phyloP scores from a whole-genome alignment of 2,888 invertebrate species.

The Helleia helle region DNA sequence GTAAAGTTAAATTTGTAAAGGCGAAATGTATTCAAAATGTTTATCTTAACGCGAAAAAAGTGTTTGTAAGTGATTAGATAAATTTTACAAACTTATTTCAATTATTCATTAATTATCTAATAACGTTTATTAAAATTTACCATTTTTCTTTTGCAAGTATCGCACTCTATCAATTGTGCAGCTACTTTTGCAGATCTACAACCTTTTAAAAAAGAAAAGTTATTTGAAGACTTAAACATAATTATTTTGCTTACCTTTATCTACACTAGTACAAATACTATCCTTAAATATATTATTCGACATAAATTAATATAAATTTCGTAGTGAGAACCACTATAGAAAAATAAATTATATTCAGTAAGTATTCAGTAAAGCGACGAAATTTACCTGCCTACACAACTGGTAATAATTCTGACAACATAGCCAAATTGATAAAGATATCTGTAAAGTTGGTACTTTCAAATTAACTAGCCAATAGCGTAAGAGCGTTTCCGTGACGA shows the following conservation, averaged over 20 bases:
- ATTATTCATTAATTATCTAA: slow-evolving; percentile 9
- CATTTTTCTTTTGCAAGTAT: slow-evolving; percentile 55
- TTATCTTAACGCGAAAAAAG: slow-evolving; percentile 17
- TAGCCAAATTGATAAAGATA: slow-evolving; percentile 45
- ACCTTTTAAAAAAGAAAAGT: slow-evolving; percentile 66
- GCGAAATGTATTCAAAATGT: slow-evolving; percentile 18
- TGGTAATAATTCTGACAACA: slow-evolving; percentile 69
- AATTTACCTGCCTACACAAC: slow-evolving; percentile 68
- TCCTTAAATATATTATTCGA: slow-evolving; percentile 35
- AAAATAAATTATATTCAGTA: slow-evolving; percentile 55
- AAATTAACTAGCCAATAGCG: slow-evolving; percentile 47
- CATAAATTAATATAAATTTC: slow-evolving; percentile 39
- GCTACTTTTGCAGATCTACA: slow-evolving; percentile 68
- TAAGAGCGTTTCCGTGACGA: slow-evolving; percentile 38
- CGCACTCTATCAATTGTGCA: slow-evolving; percentile 62
- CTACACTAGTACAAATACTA: slow-evolving; percentile 31
- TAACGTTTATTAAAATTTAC: slow-evolving; percentile 27
- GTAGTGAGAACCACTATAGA: slow-evolving; percentile 48
- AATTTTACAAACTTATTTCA: slow-evolving; percentile 12
- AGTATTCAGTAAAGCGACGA: slow-evolving; percentile 48
- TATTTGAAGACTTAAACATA: slow-evolving; percentile 47
- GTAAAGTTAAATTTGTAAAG: slow-evolving; percentile 38
- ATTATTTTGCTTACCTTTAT: slow-evolving; percentile 43
- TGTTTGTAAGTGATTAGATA: slow-evolving; percentile 13
- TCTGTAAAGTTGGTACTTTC: slow-evolving; percentile 52